phyloP scores from a whole-genome alignment of 2,113 vertebrate species.

The Bubo bubo region DNA sequence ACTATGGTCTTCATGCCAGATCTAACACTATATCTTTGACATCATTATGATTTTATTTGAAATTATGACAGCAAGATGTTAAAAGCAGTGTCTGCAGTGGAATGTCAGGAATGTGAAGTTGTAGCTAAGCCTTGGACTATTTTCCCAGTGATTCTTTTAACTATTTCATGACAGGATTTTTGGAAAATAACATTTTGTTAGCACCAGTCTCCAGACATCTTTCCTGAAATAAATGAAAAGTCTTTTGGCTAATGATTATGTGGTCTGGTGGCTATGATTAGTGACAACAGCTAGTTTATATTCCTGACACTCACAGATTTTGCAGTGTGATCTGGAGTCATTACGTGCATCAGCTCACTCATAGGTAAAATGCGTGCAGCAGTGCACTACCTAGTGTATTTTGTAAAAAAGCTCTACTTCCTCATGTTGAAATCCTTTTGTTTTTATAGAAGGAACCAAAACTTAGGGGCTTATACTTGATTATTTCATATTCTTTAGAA shows the following conservation, averaged over 20 bases:
- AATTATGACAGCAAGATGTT: neutral
- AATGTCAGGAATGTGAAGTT: neutral
- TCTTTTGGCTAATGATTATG: neutral
- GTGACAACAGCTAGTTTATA: neutral
- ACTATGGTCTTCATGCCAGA: constrained; percentile 39
- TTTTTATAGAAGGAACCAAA: neutral
- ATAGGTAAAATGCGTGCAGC: neutral
- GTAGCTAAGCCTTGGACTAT: neutral
- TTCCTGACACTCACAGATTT: neutral
- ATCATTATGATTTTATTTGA: constrained; percentile 41
- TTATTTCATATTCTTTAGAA: neutral
- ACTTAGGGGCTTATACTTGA: neutral
- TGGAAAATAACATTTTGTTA: neutral
- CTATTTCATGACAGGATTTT: neutral
- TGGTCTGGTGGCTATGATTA: neutral
- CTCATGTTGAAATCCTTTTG: neutral
- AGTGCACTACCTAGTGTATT: neutral
- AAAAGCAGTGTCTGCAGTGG: neutral
- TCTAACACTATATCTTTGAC: constrained; percentile 37
- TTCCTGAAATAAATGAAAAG: neutral
- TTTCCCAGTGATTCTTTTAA: neutral
- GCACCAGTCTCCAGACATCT: neutral
- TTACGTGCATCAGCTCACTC: neutral
- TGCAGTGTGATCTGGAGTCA: neutral
- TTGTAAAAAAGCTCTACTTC: neutral